Evolutionary conservation across 2,113 vertebrate genomes (phyloP).

Genomic region (Cercopithecus mona): DNA sequence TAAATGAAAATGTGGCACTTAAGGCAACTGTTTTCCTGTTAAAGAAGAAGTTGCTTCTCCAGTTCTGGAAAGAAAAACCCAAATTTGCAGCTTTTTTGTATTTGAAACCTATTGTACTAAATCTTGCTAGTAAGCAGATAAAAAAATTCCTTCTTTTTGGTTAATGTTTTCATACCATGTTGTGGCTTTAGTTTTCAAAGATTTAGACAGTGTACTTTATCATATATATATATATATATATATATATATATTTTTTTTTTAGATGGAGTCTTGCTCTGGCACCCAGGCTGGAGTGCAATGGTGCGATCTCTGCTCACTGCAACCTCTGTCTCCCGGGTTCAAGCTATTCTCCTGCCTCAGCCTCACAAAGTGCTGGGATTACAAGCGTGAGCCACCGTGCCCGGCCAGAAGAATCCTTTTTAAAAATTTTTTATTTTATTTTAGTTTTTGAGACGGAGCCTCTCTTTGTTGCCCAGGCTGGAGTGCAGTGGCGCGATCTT

Average conservation of each 20-base stretch:
- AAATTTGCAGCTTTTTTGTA: neutral
- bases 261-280: neutral
- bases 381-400: neutral
- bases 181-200: constrained; percentile 24
- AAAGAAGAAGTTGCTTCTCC: neutral
- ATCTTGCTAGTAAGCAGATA: constrained; percentile 7
- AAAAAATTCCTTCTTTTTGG: neutral
- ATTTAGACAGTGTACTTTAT: neutral
- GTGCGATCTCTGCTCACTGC: neutral
- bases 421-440: no score
- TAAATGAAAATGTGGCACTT: constrained; percentile 18
- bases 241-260: no score
- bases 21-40: constrained; percentile 10
- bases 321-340: neutral
- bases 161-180: neutral
- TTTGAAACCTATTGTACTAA: neutral
- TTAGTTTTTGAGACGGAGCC: no score
- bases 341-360: neutral
- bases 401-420: no score
- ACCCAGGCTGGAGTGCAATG: neutral
- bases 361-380: neutral
- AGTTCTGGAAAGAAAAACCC: neutral
- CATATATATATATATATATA: no score
- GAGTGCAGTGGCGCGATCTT: no score
- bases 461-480: no score